phyloP scores from a whole-genome alignment of 2,888 invertebrate species.

The Pristionchus mayeri region DNA sequence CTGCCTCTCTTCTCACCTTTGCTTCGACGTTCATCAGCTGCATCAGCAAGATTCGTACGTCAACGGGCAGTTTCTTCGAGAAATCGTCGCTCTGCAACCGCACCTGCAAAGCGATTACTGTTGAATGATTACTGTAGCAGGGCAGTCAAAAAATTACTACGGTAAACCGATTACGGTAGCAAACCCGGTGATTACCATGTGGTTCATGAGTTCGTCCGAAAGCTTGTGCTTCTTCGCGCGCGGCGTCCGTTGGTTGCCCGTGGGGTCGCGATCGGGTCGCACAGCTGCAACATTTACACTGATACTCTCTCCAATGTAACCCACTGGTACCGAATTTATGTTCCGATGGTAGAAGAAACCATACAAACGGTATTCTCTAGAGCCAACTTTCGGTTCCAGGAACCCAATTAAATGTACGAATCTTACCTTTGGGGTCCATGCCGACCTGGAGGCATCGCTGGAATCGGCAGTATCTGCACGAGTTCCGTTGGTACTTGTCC shows the following conservation, averaged over 20 bases:
- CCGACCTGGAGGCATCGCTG: slow-evolving; percentile 74
- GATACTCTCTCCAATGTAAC: not conserved
- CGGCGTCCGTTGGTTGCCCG: slow-evolving; percentile 75
- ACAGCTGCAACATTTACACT: slow-evolving; percentile 61
- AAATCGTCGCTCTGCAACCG: slow-evolving; percentile 75
- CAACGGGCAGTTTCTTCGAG: slow-evolving; percentile 74
- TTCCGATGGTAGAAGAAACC: too few relatives aligned
- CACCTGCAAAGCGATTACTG: slow-evolving; percentile 62
- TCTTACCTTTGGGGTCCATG: slow-evolving; percentile 73
- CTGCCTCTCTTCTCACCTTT: slow-evolving; percentile 63
- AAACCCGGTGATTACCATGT: slow-evolving; percentile 69
- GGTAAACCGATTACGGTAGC: not conserved
- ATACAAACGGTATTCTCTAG: too few relatives aligned
- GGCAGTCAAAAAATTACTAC: not conserved
- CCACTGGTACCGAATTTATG: not conserved
- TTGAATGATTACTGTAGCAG: not conserved
- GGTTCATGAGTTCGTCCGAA: slow-evolving; percentile 74
- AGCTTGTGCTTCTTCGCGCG: slow-evolving; percentile 72
- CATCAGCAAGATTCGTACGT: slow-evolving; percentile 73
- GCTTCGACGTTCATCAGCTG: slow-evolving; percentile 74
- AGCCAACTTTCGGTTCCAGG: not conserved
- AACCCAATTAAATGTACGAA: too few relatives aligned
- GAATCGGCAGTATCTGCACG: slow-evolving; percentile 74
- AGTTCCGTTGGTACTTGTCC: slow-evolving; percentile 75
- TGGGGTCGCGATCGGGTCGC: slow-evolving; percentile 74